A percentile compares a stretch with the other conserved stretches of the same genome.
Conservation (phyloP, 2,797 vertebrate genomes). For the Arctocebus calabarensis region DNA sequence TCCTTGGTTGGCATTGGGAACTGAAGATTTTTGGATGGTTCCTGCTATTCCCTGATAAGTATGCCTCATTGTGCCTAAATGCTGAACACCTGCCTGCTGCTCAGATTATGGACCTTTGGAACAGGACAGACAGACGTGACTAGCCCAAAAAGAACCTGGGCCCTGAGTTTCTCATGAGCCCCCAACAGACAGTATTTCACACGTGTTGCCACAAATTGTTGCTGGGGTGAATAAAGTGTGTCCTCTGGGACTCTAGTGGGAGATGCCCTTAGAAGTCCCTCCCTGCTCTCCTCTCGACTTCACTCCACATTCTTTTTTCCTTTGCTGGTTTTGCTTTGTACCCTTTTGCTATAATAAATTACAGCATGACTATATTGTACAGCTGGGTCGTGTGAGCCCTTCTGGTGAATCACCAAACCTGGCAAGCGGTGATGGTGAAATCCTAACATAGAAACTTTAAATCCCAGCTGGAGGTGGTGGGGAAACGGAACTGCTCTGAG, state of each 20-base stretch:
- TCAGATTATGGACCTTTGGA: no score
- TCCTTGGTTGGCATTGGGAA: neutral
- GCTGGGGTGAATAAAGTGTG: neutral
- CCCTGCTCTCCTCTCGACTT: neutral
- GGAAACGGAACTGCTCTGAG: neutral
- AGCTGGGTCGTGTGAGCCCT: neutral
- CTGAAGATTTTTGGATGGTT: no score
- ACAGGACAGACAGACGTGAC: neutral
- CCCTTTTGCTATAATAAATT: neutral
- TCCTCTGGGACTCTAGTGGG: neutral
- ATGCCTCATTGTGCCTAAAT: neutral
- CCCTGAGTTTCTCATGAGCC: neutral
- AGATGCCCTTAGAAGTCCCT: neutral
- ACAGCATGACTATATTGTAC: neutral
- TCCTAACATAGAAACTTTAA: neutral
- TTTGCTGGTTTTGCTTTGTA: neutral
- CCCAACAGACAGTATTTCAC: neutral
- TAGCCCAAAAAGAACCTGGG: neutral
- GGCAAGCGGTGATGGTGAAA: neutral
- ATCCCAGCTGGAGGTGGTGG: neutral
- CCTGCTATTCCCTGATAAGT: neutral
- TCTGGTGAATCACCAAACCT: no score
- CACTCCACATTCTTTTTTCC: fast-evolving
- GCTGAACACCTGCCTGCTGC: neutral
- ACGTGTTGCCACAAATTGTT: neutral